Base-by-base conservation (phyloP, 2,888 invertebrate genomes). In the Troides aeacus region DNA sequence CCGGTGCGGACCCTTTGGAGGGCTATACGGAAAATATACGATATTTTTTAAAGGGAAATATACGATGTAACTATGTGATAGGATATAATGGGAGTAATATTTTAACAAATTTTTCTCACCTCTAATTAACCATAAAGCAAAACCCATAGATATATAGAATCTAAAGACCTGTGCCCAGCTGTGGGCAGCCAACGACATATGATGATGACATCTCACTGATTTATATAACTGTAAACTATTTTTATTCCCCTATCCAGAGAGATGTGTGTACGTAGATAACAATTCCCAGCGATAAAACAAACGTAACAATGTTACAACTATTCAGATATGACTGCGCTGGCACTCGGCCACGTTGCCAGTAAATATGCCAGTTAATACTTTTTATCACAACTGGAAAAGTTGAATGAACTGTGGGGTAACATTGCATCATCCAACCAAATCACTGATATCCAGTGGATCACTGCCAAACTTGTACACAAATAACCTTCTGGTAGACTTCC, bases 351-450 rank as follows among this genome's bases (percentile, higher is more conserved):
- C 58, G 58, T 66, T 64, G 65, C 66, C 62, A 62, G 62, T 70
- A 70, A 70, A 70, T 58, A 66, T 50, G 17, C 53, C 66, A 59
- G 39, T 62, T 70, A 66, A 70, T 70, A 62, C 69, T 59, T 70
- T 70, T 53, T 36, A 70, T 66, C 62, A 53, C 15, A 60, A 60
- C 17, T 24, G 57, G 53, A 69, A 69, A 65, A 65, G 69, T 66
- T 66, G 62, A 66, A 66, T 62, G 62, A 70, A 70, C 66, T 65
- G 30, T 60, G 23, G n/a, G 57, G 57, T 56, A 56, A 66, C 23
- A 53, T 62, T 46, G 46, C 50, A 50, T n/a, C 23, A 23, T 23
- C 18, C 59, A 17, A 30, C 12, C 46, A 59, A 65, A 63, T 63
- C 17, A 23, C 21, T 36, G 15, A 59, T 21, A 68, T 63, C 58